Evolutionary conservation across 2,888 invertebrate genomes (phyloP).

Genomic region (Archips xylosteana): DNA sequence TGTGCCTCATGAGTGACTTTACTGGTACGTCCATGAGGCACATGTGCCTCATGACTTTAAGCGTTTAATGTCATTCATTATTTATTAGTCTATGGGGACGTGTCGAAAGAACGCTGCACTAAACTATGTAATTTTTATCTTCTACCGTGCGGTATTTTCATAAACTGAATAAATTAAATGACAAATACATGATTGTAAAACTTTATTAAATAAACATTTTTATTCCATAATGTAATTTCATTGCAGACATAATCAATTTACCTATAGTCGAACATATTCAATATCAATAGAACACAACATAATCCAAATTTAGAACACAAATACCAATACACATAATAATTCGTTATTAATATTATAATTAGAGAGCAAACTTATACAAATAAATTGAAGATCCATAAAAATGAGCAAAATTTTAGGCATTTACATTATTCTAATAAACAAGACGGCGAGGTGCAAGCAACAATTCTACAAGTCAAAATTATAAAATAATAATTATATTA

Average conservation of each 20-base stretch:
- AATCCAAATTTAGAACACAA: slow-evolving; percentile 11
- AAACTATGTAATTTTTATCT: not conserved
- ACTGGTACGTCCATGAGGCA: no score
- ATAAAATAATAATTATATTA: not conserved
- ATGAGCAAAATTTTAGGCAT: slow-evolving; percentile 33
- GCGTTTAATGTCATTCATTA: no score
- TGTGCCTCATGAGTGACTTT: no score
- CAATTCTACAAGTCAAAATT: not conserved
- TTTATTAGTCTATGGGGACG: no score
- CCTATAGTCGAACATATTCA: slow-evolving; percentile 37
- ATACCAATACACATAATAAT: slow-evolving; percentile 16
- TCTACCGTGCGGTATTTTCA: not conserved
- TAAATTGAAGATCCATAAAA: slow-evolving; percentile 29
- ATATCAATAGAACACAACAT: slow-evolving; percentile 37
- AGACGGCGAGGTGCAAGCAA: not conserved
- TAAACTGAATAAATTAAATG: slow-evolving; percentile 22
- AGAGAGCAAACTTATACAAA: slow-evolving; percentile 29
- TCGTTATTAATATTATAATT: slow-evolving; percentile 6
- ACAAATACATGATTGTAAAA: slow-evolving; percentile 36
- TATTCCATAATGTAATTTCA: slow-evolving; percentile 34
- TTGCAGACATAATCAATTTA: slow-evolving; percentile 32
- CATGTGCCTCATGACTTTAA: no score
- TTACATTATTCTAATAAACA: not conserved
- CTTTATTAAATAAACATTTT: slow-evolving; percentile 44
- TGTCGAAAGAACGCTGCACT: no score